Percentiles rank a stretch among this genome's conserved stretches.
phyloP scores from a whole-genome alignment of 2,113 vertebrate species.

The Nothocercus julius region DNA sequence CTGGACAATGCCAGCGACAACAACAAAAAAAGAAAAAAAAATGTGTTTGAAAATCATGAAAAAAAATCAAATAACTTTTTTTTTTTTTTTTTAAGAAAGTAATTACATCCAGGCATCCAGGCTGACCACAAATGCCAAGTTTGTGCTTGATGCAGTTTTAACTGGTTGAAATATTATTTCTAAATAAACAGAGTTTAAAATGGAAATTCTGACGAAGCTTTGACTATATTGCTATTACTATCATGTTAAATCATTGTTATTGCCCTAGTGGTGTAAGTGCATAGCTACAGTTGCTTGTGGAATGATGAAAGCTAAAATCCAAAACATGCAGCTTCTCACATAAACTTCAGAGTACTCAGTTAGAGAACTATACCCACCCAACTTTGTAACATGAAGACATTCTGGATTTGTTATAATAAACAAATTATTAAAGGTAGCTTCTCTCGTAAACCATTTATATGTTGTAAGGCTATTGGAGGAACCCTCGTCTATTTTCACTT shows the following conservation, averaged over 20 bases:
- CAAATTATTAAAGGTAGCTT: constrained; percentile 13
- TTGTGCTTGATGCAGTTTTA: constrained; percentile 54
- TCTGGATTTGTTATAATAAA: constrained; percentile 22
- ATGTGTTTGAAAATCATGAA: constrained; percentile 47
- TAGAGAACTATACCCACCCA: neutral
- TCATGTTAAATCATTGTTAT: constrained; percentile 39
- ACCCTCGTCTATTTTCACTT: constrained; percentile 31
- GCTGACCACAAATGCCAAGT: constrained; percentile 42
- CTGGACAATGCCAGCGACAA: constrained; percentile 43
- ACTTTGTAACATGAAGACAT: constrained; percentile 34
- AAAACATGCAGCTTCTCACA: neutral
- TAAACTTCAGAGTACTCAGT: constrained; percentile 4
- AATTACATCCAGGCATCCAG: constrained; percentile 60
- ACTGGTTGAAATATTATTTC: constrained; percentile 63
- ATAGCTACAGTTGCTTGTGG: constrained; percentile 8
- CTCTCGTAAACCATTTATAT: constrained; percentile 10
- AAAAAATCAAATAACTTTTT: neutral
- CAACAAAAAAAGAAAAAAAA: neutral
- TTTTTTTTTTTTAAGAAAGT: constrained; percentile 7
- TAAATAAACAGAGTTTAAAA: constrained; percentile 68
- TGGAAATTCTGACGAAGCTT: constrained; percentile 55
- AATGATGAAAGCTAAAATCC: neutral
- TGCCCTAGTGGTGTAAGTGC: constrained; percentile 30
- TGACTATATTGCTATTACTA: constrained; percentile 27
- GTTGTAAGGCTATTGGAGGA: neutral